A percentile compares a stretch with the other conserved stretches of the same genome.
These are phyloP conservation scores for Drosophila birchii DNA, from an alignment of 2,888 invertebrate species.

Conservation along the genomic window DNA sequence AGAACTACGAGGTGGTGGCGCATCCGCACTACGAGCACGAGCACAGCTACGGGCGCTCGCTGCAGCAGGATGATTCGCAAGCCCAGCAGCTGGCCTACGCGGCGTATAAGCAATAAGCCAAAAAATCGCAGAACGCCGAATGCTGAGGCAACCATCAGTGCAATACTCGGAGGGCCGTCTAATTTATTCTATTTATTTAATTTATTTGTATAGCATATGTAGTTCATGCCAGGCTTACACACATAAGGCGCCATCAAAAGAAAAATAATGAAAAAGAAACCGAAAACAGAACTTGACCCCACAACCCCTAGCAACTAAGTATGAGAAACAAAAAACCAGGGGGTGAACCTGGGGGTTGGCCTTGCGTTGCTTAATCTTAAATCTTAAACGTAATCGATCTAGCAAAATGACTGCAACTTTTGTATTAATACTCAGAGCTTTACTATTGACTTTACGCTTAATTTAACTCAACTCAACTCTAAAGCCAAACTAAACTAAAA, in stretches of 20 bases:
- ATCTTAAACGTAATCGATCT: conserved; percentile 53
- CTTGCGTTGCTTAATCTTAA: conserved; percentile 27
- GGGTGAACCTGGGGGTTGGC: conserved; percentile 30
- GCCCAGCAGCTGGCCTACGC: conserved; percentile 90
- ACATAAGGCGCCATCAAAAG: conserved; percentile 64
- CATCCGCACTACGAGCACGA: conserved; percentile 88
- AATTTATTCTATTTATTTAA: conserved; percentile 80
- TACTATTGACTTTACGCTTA: conserved; percentile 61
- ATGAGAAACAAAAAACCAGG: conserved; percentile 11
- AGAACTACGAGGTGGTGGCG: conserved; percentile 91
- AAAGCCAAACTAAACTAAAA: conserved; percentile 32
- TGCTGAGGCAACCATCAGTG: conserved; percentile 61
- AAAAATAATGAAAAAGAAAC: conserved; percentile 21
- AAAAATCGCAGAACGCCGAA: conserved; percentile 33
- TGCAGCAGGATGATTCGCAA: conserved; percentile 83
- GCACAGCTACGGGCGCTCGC: conserved; percentile 88
- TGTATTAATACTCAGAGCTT: conserved; percentile 74
- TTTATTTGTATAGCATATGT: conserved; percentile 70
- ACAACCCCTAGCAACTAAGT: conserved; percentile 62
- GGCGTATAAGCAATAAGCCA: conserved; percentile 85
- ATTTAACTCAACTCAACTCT: conserved; percentile 31
- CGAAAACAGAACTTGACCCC: conserved; percentile 5
- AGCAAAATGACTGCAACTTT: conserved; percentile 54
- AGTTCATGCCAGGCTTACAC: conserved; percentile 64
- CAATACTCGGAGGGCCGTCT: conserved; percentile 72